These are phyloP conservation scores for Chaetorhynchus papuensis DNA, from an alignment of 2,113 vertebrate genomes.

Conservation along the genomic window DNA sequence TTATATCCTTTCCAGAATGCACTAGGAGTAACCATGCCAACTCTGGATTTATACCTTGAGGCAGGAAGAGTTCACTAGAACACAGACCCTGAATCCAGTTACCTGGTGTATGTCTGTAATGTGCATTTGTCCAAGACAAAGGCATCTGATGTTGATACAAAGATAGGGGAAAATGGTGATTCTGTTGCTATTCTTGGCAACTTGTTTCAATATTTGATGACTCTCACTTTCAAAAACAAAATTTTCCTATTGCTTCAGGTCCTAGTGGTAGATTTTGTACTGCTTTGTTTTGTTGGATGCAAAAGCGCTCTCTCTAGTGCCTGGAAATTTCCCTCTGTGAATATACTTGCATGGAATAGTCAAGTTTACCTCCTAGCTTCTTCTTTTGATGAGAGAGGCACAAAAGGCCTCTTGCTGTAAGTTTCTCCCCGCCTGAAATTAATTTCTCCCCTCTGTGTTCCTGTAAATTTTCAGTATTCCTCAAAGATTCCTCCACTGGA, in stretches of 20 bases:
- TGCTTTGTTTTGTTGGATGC: conserved; percentile 35
- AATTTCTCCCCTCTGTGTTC: not conserved
- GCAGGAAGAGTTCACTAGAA: not conserved
- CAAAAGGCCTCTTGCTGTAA: not conserved
- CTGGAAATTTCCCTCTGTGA: conserved; percentile 23
- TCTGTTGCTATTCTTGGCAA: not conserved
- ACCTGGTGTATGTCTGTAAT: not conserved
- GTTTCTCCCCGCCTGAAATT: not conserved
- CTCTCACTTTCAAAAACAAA: not conserved
- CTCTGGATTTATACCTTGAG: not conserved
- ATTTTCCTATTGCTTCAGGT: conserved; percentile 37
- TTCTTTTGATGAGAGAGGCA: conserved; percentile 32
- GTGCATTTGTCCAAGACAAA: not conserved
- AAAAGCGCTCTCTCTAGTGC: conserved; percentile 6
- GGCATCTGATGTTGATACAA: not conserved
- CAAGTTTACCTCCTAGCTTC: conserved; percentile 2
- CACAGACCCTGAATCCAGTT: not conserved
- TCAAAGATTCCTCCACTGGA: not conserved
- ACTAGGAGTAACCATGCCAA: not conserved
- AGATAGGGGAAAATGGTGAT: not conserved
- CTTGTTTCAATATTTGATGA: not conserved
- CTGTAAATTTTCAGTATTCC: not conserved
- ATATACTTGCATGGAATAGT: not conserved
- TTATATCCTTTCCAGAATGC: not conserved
- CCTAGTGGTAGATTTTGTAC: not conserved